Evolutionary conservation across 2,888 invertebrate genomes (phyloP).

Genomic region (Cataglyphis livida): DNA sequence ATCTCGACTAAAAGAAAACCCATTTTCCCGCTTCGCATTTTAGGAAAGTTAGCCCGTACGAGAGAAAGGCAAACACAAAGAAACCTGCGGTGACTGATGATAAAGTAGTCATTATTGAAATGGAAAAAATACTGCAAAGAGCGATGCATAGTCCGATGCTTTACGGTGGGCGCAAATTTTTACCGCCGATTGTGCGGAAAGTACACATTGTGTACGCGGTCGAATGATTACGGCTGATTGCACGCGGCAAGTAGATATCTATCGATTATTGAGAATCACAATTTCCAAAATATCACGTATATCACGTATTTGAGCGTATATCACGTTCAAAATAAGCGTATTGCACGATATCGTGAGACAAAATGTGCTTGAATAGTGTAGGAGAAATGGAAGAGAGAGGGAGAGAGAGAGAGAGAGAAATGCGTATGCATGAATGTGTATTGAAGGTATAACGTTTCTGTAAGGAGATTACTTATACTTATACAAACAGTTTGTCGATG

Average conservation of each 20-base stretch:
- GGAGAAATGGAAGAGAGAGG: not conserved
- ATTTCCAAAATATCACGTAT: constrained; percentile 4
- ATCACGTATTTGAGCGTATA: not conserved
- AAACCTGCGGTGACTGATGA: constrained; percentile 29
- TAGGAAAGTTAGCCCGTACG: constrained; percentile 17
- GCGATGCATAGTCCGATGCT: constrained; percentile 9
- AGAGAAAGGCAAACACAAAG: not conserved
- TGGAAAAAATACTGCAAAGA: constrained; percentile 9
- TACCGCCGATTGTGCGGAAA: constrained; percentile 32
- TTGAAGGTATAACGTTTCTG: not conserved
- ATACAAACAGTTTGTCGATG: not conserved
- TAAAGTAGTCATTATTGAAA: constrained; percentile 43
- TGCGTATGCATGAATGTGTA: not conserved
- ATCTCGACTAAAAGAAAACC: constrained; percentile 12
- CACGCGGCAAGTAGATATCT: not conserved
- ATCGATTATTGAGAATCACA: constrained; percentile 32
- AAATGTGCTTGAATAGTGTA: not conserved
- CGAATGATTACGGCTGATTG: constrained; percentile 45
- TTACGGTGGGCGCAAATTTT: constrained; percentile 9
- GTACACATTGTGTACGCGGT: constrained; percentile 4
- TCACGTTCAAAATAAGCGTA: constrained; percentile 16
- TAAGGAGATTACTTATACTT: not conserved
- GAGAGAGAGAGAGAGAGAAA: not conserved
- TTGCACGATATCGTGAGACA: not conserved
- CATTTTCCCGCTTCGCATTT: not conserved